phyloP scores from a whole-genome alignment of 2,888 invertebrate genomes.

The Monochamus alternatus region DNA sequence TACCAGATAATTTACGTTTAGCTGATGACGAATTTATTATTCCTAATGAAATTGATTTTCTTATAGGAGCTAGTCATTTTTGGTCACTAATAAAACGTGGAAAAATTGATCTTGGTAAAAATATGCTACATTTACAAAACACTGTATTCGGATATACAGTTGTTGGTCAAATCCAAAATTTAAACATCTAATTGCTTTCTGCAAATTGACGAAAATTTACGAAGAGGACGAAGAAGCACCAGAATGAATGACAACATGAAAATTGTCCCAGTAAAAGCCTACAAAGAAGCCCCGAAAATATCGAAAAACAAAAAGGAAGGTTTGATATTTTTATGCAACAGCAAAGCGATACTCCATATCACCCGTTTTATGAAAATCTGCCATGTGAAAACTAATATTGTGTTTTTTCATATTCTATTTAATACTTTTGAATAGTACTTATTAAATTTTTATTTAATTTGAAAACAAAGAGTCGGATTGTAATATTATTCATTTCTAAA shows the following conservation, averaged over 20 bases:
- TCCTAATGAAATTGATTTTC: too few relatives aligned
- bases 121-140: too few relatives aligned
- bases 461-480: slow-evolving; percentile 14
- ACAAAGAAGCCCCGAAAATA: slow-evolving; percentile 16
- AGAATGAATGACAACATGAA: neutral
- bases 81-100: too few relatives aligned
- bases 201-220: too few relatives aligned
- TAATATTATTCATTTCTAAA: slow-evolving; percentile 11
- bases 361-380: slow-evolving; percentile 22
- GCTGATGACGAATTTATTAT: too few relatives aligned
- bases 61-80: too few relatives aligned
- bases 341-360: slow-evolving; percentile 16
- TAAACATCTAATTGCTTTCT: too few relatives aligned
- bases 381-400: slow-evolving; percentile 16
- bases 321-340: slow-evolving; percentile 20
- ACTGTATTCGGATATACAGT: too few relatives aligned
- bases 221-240: slow-evolving; percentile 18
- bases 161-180: too few relatives aligned
- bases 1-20: too few relatives aligned
- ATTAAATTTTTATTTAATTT: slow-evolving; percentile 5
- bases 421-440: slow-evolving; percentile 7
- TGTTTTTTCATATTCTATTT: slow-evolving; percentile 8
- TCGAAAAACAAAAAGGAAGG: slow-evolving; percentile 17
- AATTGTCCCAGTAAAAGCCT: neutral
- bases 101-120: too few relatives aligned